These are phyloP conservation scores for Neoascia interrupta DNA, from an alignment of 2,888 invertebrate species.

Conservation along the genomic window DNA sequence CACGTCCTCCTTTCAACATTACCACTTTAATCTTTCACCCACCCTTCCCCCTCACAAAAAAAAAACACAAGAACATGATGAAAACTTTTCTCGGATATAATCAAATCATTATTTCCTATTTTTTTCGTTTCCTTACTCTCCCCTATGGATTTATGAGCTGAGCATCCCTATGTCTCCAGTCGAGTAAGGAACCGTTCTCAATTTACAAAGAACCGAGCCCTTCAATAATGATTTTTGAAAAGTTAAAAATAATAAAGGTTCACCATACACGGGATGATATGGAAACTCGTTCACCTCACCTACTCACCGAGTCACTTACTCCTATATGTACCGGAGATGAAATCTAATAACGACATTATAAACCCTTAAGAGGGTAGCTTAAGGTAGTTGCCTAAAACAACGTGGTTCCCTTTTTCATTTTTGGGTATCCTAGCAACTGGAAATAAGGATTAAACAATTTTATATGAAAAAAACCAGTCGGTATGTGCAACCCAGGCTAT, in stretches of 20 bases:
- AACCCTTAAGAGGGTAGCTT: background rate
- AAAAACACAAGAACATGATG: background rate
- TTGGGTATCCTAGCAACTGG: slow-evolving; percentile 6
- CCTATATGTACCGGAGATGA: background rate
- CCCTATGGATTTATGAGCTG: too few relatives aligned
- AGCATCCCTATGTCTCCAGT: too few relatives aligned
- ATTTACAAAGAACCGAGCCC: slow-evolving; percentile 1
- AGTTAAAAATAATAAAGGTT: slow-evolving; percentile 6
- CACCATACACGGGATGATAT: background rate
- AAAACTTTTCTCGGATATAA: background rate
- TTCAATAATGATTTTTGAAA: slow-evolving; percentile 24
- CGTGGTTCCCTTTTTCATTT: background rate
- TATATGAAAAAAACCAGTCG: too few relatives aligned
- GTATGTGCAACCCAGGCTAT: too few relatives aligned
- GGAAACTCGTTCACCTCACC: background rate
- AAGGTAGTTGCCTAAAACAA: slow-evolving; percentile 6
- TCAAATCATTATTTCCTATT: background rate
- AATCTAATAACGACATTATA: slow-evolving; percentile 21
- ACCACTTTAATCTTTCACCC: background rate
- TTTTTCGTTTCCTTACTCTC: too few relatives aligned
- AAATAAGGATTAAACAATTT: too few relatives aligned
- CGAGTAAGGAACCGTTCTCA: slow-evolving; percentile 30
- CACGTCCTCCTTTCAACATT: background rate
- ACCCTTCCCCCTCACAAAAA: background rate
- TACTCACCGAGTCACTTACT: background rate